Evolutionary conservation across 1,140 invertebrate species (phyloP), one percentile per base, ranked within the genome.

Genomic region (Phenacoccus solenopsis): DNA sequence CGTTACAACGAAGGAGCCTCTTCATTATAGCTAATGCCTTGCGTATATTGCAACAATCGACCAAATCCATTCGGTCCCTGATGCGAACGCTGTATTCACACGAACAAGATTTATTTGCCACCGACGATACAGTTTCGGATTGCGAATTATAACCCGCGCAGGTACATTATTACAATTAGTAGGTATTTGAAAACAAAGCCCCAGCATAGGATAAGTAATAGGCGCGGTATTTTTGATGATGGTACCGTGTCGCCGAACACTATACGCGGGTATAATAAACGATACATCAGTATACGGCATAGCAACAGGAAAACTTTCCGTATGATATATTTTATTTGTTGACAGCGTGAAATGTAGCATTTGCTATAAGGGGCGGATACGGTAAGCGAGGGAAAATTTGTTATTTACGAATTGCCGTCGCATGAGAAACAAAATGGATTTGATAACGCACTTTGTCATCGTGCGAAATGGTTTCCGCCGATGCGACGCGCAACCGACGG

Each of bases 311-410:
- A 49, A 49, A 49, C 38, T 49, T 49, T 49, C 38, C 16, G 38
- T 49, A 49, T 49, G 38, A 49, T 49, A 49, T 49, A 49, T 49
- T 49, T 49, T 49, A 49, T 49, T 49, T n/a, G 38, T 49, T 49
- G 38, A 49, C 38, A 49, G 38, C 20, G 38, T 49, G 38, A 49
- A 49, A 49, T 49, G 38, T 49, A 49, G 38, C 38, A 49, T 5
- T 49, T 49, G 38, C 12, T 49, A 49, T 10, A 49, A 49, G 38
- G 38, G 38, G 38, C 16, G 16, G 38, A 49, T 5, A 49, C 38
- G 38, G 38, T 9, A 16, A 49, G 38, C 38, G 38, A 49, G 38
- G n/a, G 5, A 49, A 49, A 49, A 49, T 49, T 49, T 49, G 38
- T 49, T 49, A 49, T 49, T 49, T 49, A 49, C 38, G 38, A 49